These are phyloP conservation scores for Ciconia nigra DNA, from an alignment of 2,797 vertebrate species.

Conservation along the genomic window DNA sequence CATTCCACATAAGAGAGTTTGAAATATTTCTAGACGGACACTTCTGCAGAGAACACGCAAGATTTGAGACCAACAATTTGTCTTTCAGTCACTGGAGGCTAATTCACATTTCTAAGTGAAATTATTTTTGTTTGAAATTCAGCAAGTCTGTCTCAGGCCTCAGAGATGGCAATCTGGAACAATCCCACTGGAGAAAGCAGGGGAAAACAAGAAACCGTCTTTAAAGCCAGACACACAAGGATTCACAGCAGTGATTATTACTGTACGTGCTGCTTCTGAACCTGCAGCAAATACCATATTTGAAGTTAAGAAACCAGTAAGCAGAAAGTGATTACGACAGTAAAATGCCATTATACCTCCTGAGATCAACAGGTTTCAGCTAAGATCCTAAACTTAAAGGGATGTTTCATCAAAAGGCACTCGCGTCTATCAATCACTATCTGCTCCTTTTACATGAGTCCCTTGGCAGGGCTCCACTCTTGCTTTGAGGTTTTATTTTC, in stretches of 20 bases:
- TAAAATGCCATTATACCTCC: not conserved
- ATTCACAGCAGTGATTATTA: not conserved
- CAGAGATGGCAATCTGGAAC: not conserved
- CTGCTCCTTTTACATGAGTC: not conserved
- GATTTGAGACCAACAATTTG: not conserved
- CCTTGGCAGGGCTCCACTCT: not conserved
- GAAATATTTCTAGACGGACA: not conserved
- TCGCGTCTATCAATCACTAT: not conserved
- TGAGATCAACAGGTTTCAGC: not conserved
- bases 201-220: not conserved
- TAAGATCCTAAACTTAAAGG: not conserved
- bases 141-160: not conserved
- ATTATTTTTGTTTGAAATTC: not conserved
- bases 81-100: not conserved
- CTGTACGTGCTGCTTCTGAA: not conserved
- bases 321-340: not conserved
- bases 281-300: not conserved
- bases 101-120: not conserved
- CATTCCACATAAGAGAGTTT: not conserved
- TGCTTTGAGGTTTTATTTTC: not conserved
- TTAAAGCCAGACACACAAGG: not conserved
- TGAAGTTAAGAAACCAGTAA: not conserved
- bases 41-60: not conserved
- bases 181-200: not conserved
- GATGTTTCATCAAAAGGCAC: not conserved